These are phyloP conservation scores for Artibeus jamaicensis DNA, from an alignment of 2,797 vertebrate species.

Conservation along the genomic window DNA sequence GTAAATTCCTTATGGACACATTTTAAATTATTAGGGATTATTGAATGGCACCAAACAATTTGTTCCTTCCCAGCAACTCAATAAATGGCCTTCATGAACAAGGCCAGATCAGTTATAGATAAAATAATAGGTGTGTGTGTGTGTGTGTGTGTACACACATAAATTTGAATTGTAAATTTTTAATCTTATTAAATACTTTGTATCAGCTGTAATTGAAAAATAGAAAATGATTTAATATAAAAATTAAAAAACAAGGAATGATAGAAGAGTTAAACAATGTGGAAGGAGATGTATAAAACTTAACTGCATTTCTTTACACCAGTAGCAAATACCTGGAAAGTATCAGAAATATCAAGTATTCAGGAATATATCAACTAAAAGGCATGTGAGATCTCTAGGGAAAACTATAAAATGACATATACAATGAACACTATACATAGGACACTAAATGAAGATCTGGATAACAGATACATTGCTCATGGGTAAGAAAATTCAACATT, in stretches of 20 bases:
- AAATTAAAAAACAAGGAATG: background rate
- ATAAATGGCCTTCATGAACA: background rate
- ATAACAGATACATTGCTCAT: background rate
- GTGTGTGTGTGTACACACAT: too few relatives aligned
- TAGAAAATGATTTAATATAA: too few relatives aligned
- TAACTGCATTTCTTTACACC: background rate
- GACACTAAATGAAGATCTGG: background rate
- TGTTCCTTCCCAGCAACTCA: background rate
- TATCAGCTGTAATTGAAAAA: too few relatives aligned
- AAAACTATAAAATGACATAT: background rate
- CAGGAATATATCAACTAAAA: background rate
- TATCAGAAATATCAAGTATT: background rate
- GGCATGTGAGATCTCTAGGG: background rate
- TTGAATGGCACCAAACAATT: background rate
- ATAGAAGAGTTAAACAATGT: background rate
- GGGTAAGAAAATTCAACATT: background rate
- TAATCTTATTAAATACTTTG: background rate
- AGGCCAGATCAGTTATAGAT: background rate
- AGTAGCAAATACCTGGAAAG: background rate
- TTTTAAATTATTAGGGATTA: background rate
- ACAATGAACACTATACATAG: background rate
- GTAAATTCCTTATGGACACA: background rate
- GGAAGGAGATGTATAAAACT: background rate
- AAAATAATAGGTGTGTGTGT: background rate
- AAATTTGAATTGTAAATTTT: background rate